phyloP scores from a whole-genome alignment of 2,888 invertebrate genomes.

The Lapara coniferarum region DNA sequence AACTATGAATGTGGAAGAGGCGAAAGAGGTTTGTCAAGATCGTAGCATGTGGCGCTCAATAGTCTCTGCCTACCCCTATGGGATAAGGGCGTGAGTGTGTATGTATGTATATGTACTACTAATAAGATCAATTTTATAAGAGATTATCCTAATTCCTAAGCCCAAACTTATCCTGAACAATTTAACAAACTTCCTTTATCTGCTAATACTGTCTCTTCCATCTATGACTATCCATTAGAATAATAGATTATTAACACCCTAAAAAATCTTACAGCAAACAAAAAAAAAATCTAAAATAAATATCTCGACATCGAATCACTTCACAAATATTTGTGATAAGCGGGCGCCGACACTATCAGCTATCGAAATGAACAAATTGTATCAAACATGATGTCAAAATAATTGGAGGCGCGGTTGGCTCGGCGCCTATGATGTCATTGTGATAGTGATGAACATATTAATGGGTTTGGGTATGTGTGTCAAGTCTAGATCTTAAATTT shows the following conservation, averaged over 20 bases:
- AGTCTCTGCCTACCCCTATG: too few relatives aligned
- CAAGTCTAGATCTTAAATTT: conserved; percentile 15
- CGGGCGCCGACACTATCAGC: conserved; percentile 10
- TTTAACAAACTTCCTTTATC: neutral
- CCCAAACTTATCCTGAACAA: too few relatives aligned
- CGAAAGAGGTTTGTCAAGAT: too few relatives aligned
- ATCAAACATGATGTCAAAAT: conserved; percentile 24
- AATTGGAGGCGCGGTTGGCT: conserved; percentile 25
- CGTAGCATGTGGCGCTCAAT: too few relatives aligned
- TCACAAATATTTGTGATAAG: conserved; percentile 24
- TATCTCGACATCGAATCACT: conserved; percentile 4
- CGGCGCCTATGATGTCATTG: conserved; percentile 27
- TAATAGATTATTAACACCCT: too few relatives aligned
- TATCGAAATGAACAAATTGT: neutral
- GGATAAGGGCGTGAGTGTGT: too few relatives aligned
- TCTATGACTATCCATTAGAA: too few relatives aligned
- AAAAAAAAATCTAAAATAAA: neutral
- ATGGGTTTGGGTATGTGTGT: conserved; percentile 12
- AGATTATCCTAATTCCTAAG: too few relatives aligned
- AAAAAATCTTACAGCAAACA: neutral
- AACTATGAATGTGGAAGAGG: too few relatives aligned
- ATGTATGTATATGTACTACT: too few relatives aligned
- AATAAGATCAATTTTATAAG: too few relatives aligned
- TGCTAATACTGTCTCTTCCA: too few relatives aligned
- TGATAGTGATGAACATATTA: conserved; percentile 11